These are phyloP conservation scores for Perizoma affinitatum DNA, from an alignment of 2,888 invertebrate genomes.

Conservation along the genomic window DNA sequence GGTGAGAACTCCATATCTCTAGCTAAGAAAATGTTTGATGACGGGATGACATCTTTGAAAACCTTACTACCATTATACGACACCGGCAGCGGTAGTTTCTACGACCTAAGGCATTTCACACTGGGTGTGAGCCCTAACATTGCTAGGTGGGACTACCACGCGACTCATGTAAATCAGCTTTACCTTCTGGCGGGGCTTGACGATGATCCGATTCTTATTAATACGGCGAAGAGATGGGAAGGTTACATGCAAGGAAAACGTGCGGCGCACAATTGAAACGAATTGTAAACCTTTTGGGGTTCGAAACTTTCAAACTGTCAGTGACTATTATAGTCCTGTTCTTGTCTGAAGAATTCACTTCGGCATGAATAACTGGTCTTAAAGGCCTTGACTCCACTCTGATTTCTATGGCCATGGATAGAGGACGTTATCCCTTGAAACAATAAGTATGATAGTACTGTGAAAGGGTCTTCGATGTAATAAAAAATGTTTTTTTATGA, in stretches of 20 bases:
- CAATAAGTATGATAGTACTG: no score
- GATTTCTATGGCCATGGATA: not conserved
- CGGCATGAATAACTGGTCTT: no score
- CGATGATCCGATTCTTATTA: conserved; percentile 90
- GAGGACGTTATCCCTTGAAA: no score
- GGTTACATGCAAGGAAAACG: conserved; percentile 97
- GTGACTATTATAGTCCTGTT: conserved; percentile 25
- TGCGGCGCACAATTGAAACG: conserved; percentile 94
- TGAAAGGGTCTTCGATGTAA: no score
- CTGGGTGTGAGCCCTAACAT: conserved; percentile 95
- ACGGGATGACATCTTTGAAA: conserved; percentile 94
- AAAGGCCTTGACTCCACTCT: not conserved
- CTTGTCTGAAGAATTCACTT: conserved; percentile 7
- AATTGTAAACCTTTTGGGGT: conserved; percentile 5
- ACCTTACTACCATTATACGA: conserved; percentile 95
- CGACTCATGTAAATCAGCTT: conserved; percentile 98
- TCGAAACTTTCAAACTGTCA: conserved; percentile 27
- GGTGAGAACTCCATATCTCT: conserved; percentile 88
- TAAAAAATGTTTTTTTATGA: no score
- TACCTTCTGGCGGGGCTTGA: conserved; percentile 94
- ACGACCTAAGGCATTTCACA: conserved; percentile 97
- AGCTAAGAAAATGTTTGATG: conserved; percentile 90
- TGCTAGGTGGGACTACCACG: conserved; percentile 99
- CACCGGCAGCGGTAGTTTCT: conserved; percentile 97
- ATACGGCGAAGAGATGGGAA: conserved; percentile 96